Percentiles rank a stretch among this genome's conserved stretches.
Evolutionary conservation across 2,888 invertebrate genomes (phyloP).

Genomic region (Meteorus colon): DNA sequence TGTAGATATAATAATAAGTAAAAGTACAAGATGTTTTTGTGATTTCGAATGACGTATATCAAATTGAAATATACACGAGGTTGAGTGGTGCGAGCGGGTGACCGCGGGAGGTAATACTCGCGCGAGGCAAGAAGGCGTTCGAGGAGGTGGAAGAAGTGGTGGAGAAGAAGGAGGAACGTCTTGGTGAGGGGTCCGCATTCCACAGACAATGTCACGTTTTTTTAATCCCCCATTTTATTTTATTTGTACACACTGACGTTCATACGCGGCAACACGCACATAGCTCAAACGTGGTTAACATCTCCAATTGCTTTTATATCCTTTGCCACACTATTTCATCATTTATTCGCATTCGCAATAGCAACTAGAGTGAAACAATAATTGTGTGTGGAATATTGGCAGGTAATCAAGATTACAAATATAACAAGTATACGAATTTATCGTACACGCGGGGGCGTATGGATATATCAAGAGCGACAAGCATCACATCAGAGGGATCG

Average conservation of each 20-base stretch:
- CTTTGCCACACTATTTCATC: constrained; percentile 13
- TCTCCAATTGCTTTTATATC: constrained; percentile 25
- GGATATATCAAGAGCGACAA: background rate
- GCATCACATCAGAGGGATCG: background rate
- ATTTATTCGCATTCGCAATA: background rate
- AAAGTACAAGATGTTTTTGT: constrained; percentile 36
- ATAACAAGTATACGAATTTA: constrained; percentile 34
- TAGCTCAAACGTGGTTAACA: constrained; percentile 16
- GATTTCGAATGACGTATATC: constrained; percentile 11
- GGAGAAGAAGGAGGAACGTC: constrained; percentile 50
- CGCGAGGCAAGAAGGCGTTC: constrained; percentile 33
- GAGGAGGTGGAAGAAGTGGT: constrained; percentile 43
- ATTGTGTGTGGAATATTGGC: background rate
- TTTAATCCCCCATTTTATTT: constrained; percentile 71
- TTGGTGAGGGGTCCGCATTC: constrained; percentile 72
- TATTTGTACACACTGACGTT: constrained; percentile 58
- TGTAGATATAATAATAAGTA: constrained; percentile 40
- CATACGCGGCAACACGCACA: constrained; percentile 16
- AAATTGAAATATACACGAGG: constrained; percentile 4
- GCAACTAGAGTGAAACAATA: constrained; percentile 5
- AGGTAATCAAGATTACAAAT: constrained; percentile 36
- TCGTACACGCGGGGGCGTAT: constrained; percentile 30
- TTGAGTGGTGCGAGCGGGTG: constrained; percentile 35
- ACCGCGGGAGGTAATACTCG: constrained; percentile 47
- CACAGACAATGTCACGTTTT: constrained; percentile 73